phyloP scores from a whole-genome alignment of 2,113 vertebrate genomes.

The Trogon surrucura region DNA sequence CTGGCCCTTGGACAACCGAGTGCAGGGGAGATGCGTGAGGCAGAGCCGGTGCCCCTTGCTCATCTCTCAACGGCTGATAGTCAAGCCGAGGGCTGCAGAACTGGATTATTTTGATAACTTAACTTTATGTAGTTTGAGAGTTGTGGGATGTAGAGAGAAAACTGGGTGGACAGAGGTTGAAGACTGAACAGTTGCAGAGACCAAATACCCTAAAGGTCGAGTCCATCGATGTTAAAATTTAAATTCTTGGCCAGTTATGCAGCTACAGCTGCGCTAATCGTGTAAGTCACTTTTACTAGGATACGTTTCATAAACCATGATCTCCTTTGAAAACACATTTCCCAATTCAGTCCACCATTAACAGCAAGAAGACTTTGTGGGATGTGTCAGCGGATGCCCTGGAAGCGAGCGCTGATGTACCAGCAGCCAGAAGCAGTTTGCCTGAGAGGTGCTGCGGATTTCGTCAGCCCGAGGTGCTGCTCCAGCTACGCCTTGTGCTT shows the following conservation, averaged over 20 bases:
- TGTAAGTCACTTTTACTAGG: neutral
- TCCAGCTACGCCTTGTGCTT: neutral
- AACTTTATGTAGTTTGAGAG: fast-evolving
- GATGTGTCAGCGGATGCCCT: neutral
- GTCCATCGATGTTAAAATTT: fast-evolving
- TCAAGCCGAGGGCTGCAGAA: neutral
- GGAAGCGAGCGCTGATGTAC: neutral
- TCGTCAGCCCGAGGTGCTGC: neutral
- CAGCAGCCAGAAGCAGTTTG: neutral
- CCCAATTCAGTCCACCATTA: neutral
- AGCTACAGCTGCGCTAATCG: neutral
- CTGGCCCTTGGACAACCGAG: neutral
- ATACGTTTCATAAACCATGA: fast-evolving
- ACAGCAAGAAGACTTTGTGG: neutral
- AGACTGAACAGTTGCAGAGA: neutral
- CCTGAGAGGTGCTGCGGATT: neutral
- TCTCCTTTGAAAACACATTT: neutral
- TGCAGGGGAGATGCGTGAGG: neutral
- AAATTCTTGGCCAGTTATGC: neutral
- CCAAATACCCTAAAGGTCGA: neutral
- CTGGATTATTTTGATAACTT: fast-evolving
- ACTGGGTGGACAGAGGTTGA: neutral
- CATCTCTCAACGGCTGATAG: fast-evolving
- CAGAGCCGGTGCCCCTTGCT: neutral
- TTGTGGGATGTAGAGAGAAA: neutral